A percentile compares a stretch with the other conserved stretches of the same genome.
Evolutionary conservation across 2,113 vertebrate species (phyloP).

Genomic region (Lophius piscatorius): DNA sequence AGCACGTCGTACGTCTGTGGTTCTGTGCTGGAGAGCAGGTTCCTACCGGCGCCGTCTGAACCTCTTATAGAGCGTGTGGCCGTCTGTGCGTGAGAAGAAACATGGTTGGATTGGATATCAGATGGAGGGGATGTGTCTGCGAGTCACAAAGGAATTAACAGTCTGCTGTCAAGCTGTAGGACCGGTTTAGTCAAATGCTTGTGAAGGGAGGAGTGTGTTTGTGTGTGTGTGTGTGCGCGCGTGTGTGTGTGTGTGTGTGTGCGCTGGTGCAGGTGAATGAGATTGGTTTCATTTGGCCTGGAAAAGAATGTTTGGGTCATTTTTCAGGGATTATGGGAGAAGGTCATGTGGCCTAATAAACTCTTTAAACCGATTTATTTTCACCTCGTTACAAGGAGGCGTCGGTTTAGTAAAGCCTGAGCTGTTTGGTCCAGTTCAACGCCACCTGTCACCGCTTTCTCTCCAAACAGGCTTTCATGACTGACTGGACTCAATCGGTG

Average conservation of each 20-base stretch:
- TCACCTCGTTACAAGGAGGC: conserved; percentile 34
- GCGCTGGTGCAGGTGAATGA: conserved; percentile 11
- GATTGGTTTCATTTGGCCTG: conserved; percentile 47
- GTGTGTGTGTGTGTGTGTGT: conserved; percentile 4
- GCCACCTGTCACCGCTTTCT: conserved; percentile 22
- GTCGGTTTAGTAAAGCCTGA: conserved; percentile 3
- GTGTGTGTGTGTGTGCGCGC: conserved; percentile 2
- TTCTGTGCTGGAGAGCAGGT: background rate
- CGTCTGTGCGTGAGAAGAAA: conserved; percentile 47
- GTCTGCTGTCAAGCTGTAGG: conserved; percentile 3
- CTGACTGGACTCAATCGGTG: background rate
- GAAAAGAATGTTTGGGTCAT: conserved; percentile 67
- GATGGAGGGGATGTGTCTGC: background rate
- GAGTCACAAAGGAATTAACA: background rate
- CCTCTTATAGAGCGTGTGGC: conserved; percentile 13
- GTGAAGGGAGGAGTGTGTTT: conserved; percentile 12
- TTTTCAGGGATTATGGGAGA: conserved; percentile 52
- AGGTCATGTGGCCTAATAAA: conserved; percentile 46
- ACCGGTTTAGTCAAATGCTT: conserved; percentile 26
- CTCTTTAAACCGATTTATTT: conserved; percentile 52
- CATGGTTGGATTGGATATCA: conserved; percentile 1
- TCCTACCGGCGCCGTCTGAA: background rate
- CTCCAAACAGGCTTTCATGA: background rate
- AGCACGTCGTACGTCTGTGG: too few relatives aligned
- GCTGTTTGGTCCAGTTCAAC: background rate